Conservation (phyloP, 2,113 vertebrate species). For the Piaya cayana region DNA sequence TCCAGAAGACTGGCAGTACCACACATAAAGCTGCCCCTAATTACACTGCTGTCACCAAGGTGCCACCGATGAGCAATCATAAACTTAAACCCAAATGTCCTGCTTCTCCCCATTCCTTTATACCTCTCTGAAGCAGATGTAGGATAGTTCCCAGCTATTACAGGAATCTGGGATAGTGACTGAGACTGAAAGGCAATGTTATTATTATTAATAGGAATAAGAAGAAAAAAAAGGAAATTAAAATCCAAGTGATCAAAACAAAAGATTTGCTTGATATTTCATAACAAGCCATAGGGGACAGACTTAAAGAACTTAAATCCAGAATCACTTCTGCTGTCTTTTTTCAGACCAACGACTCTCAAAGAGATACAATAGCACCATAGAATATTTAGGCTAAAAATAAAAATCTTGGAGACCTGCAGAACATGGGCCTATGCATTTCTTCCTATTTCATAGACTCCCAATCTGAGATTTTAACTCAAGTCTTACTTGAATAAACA, state of each 20-base stretch:
- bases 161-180: not conserved
- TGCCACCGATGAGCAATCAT: not conserved
- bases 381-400: not conserved
- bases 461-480: not conserved
- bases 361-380: not conserved
- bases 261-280: not conserved
- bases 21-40: not conserved
- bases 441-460: not conserved
- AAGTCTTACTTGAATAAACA: not conserved
- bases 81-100: not conserved
- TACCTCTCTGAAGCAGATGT: not conserved
- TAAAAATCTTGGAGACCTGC: not conserved
- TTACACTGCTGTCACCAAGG: not conserved
- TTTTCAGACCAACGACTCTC: not conserved
- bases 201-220: not conserved
- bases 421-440: not conserved
- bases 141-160: not conserved
- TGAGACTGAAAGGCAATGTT: not conserved
- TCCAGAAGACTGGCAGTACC: not conserved
- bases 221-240: not conserved
- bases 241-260: not conserved
- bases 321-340: not conserved
- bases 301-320: not conserved
- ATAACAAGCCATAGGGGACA: not conserved
- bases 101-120: not conserved